Percentiles rank a stretch among this genome's conserved stretches.
Conservation (phyloP, 2,113 vertebrate species). For the Hiodon tergisus region DNA sequence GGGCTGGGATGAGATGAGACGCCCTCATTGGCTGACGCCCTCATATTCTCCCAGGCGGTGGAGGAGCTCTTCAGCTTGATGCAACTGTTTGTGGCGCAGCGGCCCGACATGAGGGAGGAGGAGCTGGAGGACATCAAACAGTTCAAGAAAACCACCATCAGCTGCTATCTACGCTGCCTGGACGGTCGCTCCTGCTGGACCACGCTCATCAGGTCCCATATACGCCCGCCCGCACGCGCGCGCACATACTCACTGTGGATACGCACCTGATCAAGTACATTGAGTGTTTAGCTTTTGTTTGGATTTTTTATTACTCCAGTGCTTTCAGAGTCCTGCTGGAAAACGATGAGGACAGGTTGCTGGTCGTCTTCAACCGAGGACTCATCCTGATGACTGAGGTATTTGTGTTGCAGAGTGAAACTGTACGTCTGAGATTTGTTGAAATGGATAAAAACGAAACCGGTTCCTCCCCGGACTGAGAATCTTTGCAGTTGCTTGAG, state of each 20-base stretch:
- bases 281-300: slow-evolving; percentile 17
- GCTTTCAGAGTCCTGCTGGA: slow-evolving; percentile 98
- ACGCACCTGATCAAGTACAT: neutral
- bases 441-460: neutral
- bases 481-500: too few species aligned
- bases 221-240: neutral
- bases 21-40: slow-evolving; percentile 11
- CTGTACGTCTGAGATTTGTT: too few species aligned
- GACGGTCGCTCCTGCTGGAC: slow-evolving; percentile 98
- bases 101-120: slow-evolving; percentile 91
- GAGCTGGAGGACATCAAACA: slow-evolving; percentile 94
- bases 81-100: slow-evolving; percentile 96
- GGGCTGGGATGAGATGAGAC: too few species aligned
- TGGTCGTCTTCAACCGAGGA: slow-evolving; percentile 96
- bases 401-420: slow-evolving; percentile 21
- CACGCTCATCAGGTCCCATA: slow-evolving; percentile 87
- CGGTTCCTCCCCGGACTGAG: too few species aligned
- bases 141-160: slow-evolving; percentile 99
- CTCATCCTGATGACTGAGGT: slow-evolving; percentile 98
- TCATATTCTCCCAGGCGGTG: slow-evolving; percentile 73
- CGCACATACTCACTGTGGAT: neutral
- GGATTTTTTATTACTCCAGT: slow-evolving; percentile 53
- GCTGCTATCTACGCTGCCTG: slow-evolving; percentile 96
- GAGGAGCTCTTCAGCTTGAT: slow-evolving; percentile 98
- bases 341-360: slow-evolving; percentile 94